phyloP scores from a whole-genome alignment of 92 coral and sea anemone species.

The Umimayanthus chanpuru region DNA sequence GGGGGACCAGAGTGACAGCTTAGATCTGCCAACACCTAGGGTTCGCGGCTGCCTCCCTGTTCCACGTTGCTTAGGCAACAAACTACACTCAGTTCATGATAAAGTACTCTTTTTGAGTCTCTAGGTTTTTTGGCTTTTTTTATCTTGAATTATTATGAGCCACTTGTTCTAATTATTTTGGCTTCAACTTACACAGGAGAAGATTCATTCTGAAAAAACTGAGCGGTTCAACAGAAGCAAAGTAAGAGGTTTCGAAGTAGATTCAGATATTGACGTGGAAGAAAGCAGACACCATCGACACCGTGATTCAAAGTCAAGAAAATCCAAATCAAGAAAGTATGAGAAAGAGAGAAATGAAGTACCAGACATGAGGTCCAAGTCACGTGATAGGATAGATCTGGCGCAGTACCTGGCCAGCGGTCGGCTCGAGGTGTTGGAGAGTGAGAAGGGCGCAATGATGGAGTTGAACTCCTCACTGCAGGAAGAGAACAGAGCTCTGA shows the following conservation, averaged over 20 bases:
- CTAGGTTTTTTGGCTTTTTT: background rate
- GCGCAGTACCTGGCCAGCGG: constrained; percentile 51
- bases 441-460: constrained; percentile 81
- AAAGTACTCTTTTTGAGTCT: background rate
- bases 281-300: background rate
- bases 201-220: background rate
- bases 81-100: background rate
- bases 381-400: constrained; percentile 54
- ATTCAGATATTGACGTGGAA: constrained; percentile 21
- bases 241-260: background rate
- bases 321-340: background rate
- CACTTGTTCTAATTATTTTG: background rate
- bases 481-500: constrained; percentile 86
- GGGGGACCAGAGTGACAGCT: background rate
- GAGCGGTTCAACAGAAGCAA: background rate
- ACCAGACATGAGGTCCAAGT: constrained; percentile 37
- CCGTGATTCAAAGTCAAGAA: constrained; percentile 18
- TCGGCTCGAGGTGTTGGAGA: constrained; percentile 70
- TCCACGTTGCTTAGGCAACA: background rate
- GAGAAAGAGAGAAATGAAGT: constrained; percentile 1
- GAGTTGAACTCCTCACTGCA: constrained; percentile 83
- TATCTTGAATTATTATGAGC: background rate
- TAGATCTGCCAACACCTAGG: background rate
- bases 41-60: background rate
- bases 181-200: background rate